These are phyloP conservation scores for Selene dorsalis DNA, from an alignment of 2,797 vertebrate genomes.

Conservation along the genomic window DNA sequence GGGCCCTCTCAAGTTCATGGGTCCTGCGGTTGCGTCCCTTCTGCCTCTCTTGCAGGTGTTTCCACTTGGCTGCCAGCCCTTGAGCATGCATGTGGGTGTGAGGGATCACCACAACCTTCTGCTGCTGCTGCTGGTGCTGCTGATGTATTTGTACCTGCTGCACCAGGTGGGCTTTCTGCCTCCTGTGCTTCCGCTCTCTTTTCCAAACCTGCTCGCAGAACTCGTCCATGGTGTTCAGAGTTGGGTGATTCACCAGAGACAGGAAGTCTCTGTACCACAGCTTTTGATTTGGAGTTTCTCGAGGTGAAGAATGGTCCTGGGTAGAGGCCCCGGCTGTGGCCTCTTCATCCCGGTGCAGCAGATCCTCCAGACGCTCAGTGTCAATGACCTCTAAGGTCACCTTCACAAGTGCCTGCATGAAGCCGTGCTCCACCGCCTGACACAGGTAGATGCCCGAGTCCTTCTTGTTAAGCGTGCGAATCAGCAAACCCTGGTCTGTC, in stretches of 20 bases:
- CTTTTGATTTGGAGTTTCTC: constrained; percentile 90
- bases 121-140: constrained; percentile 66
- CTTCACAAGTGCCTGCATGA: constrained; percentile 94
- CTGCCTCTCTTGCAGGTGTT: constrained; percentile 97
- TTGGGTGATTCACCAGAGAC: constrained; percentile 96
- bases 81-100: constrained; percentile 72
- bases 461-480: constrained; percentile 89
- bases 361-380: constrained; percentile 90
- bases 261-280: constrained; percentile 99
- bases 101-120: constrained; percentile 61
- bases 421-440: constrained; percentile 96
- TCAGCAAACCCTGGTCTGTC: constrained; percentile 94
- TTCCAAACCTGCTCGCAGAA: constrained; percentile 99
- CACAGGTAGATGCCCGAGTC: constrained; percentile 95
- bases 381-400: constrained; percentile 96
- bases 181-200: constrained; percentile 93
- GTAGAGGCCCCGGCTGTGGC: constrained; percentile 74
- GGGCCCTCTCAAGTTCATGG: constrained; percentile 97
- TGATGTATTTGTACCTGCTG: constrained; percentile 78
- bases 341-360: constrained; percentile 90
- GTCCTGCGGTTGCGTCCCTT: constrained; percentile 99
- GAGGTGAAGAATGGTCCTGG: constrained; percentile 83
- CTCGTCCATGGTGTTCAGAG: constrained; percentile 96
- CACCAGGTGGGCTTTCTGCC: constrained; percentile 88
- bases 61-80: constrained; percentile 91